Conservation (phyloP, 2,113 vertebrate genomes). For the Acinonyx jubatus region DNA sequence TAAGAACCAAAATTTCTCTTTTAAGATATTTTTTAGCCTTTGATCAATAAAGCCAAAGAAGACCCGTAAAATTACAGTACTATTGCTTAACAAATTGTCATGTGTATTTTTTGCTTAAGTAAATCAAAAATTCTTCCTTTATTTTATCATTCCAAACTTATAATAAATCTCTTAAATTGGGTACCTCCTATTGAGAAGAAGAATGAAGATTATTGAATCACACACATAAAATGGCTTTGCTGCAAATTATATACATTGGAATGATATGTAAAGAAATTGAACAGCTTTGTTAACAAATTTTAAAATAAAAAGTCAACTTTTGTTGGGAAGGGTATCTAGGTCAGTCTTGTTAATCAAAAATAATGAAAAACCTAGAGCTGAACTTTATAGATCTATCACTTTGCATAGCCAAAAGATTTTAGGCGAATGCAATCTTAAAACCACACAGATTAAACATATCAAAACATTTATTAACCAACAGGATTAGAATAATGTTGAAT, state of each 20-base stretch:
- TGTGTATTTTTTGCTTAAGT: background rate
- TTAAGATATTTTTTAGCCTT: background rate
- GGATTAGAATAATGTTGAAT: background rate
- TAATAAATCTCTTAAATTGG: background rate
- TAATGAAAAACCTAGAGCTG: background rate
- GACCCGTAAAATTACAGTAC: background rate
- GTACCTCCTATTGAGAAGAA: background rate
- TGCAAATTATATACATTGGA: background rate
- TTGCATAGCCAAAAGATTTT: background rate
- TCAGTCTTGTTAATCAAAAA: background rate
- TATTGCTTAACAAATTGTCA: background rate
- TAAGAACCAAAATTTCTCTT: background rate
- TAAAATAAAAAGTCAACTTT: slow-evolving; percentile 2
- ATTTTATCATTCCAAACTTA: background rate
- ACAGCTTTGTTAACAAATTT: background rate
- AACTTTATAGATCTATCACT: background rate
- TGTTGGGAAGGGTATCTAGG: background rate
- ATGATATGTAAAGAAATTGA: background rate
- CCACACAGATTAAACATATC: background rate
- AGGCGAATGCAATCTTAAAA: background rate
- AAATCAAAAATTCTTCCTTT: background rate
- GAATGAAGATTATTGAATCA: background rate
- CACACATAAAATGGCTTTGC: background rate
- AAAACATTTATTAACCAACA: background rate
- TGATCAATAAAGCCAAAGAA: background rate